phyloP scores from a whole-genome alignment of 2,888 invertebrate genomes.

The Tolmerus cingulatus region DNA sequence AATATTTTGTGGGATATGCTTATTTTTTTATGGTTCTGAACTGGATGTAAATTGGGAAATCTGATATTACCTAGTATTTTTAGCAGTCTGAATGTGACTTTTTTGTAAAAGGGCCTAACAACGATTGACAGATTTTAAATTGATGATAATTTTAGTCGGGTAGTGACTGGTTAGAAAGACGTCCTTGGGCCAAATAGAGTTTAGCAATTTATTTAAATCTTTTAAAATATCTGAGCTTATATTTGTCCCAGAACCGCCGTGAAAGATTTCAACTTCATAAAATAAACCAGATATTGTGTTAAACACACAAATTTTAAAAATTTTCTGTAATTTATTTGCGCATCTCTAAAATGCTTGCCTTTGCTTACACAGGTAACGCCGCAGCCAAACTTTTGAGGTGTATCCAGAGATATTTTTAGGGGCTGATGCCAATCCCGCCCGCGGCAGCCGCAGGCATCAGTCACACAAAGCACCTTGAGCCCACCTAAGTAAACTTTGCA shows the following conservation, averaged over 20 bases:
- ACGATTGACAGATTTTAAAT: too few species aligned
- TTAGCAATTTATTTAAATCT: neutral
- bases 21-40: too few species aligned
- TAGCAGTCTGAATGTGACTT: too few species aligned
- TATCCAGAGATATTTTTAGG: neutral
- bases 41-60: too few species aligned
- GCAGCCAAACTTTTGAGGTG: neutral
- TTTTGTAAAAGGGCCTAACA: too few species aligned
- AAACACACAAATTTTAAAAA: neutral
- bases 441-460: neutral
- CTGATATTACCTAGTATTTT: too few species aligned
- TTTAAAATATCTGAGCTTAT: neutral
- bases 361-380: neutral
- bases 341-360: neutral
- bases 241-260: neutral
- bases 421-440: neutral
- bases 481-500: slow-evolving; percentile 24
- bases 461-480: slow-evolving; percentile 22
- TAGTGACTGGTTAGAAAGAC: too few species aligned
- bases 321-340: neutral
- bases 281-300: neutral
- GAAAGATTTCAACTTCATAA: neutral
- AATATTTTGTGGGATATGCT: too few species aligned
- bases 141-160: too few species aligned
- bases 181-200: too few species aligned